phyloP scores from a whole-genome alignment of 1,140 invertebrate species.

The Conopomorpha cramerella region DNA sequence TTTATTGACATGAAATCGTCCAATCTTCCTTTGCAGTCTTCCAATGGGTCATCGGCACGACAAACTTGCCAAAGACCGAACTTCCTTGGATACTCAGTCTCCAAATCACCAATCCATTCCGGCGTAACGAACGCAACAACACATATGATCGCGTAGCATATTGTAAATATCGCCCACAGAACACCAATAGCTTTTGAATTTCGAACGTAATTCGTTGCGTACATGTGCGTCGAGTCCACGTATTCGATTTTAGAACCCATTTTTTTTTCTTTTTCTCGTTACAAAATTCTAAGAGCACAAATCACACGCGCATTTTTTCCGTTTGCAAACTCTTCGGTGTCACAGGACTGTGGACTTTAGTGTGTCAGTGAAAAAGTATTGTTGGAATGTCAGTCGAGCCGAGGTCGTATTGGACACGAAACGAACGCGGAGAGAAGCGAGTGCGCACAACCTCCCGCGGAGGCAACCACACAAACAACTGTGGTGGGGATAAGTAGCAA shows the following conservation, averaged over 20 bases:
- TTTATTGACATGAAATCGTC: conserved; percentile 83
- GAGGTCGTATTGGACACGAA: conserved; percentile 36
- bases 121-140: conserved; percentile 94
- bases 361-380: not conserved
- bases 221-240: conserved; percentile 85
- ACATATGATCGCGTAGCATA: conserved; percentile 95
- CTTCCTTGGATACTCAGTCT: conserved; percentile 85
- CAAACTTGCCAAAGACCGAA: conserved; percentile 92
- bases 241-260: conserved; percentile 92
- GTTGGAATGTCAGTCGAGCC: conserved; percentile 17
- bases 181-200: conserved; percentile 97
- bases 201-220: conserved; percentile 90
- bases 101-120: conserved; percentile 88
- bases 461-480: too few relatives aligned
- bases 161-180: conserved; percentile 94
- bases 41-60: conserved; percentile 68
- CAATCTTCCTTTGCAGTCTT: conserved; percentile 81
- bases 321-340: conserved; percentile 14
- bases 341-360: conserved; percentile 12
- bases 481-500: too few relatives aligned
- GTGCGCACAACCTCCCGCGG: too few relatives aligned
- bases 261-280: conserved; percentile 18
- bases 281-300: too few relatives aligned
- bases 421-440: too few relatives aligned
- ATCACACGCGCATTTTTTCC: too few relatives aligned